phyloP scores from a whole-genome alignment of 2,797 vertebrate species.

The Hyperoplus immaculatus region DNA sequence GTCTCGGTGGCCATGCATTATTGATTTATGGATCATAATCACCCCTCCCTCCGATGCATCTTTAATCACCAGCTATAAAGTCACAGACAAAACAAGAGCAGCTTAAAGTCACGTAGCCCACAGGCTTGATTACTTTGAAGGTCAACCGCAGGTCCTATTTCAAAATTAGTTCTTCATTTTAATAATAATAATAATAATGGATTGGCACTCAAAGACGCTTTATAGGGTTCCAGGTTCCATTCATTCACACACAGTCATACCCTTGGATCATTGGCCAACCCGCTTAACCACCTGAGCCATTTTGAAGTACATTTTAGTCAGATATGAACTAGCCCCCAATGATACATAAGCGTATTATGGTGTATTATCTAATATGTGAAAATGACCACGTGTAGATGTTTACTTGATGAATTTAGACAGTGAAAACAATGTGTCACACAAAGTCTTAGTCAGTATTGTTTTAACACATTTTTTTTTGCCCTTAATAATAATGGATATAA shows the following conservation, averaged over 20 bases:
- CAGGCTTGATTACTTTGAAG: constrained; percentile 39
- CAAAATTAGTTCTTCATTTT: background rate
- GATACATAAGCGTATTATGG: background rate
- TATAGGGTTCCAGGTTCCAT: too few species aligned
- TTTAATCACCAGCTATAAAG: constrained; percentile 74
- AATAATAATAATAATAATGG: too few species aligned
- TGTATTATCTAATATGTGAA: too few species aligned
- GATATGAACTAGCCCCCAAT: background rate
- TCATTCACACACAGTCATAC: too few species aligned
- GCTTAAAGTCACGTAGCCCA: constrained; percentile 48
- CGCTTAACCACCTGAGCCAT: too few species aligned
- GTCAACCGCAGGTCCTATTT: constrained; percentile 40
- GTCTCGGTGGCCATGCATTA: constrained; percentile 81
- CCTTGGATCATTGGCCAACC: too few species aligned
- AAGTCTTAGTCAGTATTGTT: background rate
- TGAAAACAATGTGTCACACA: background rate
- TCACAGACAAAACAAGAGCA: constrained; percentile 54
- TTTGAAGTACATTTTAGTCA: background rate
- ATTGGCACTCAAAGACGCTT: too few species aligned
- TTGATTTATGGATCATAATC: constrained; percentile 82
- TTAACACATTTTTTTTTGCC: too few species aligned
- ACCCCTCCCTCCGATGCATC: constrained; percentile 75
- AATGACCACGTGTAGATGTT: background rate
- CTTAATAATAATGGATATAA: too few species aligned
- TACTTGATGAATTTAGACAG: background rate